A percentile compares a stretch with the other conserved stretches of the same genome.
Evolutionary conservation across 2,797 vertebrate genomes (phyloP).

Genomic region (Sylvia borin): DNA sequence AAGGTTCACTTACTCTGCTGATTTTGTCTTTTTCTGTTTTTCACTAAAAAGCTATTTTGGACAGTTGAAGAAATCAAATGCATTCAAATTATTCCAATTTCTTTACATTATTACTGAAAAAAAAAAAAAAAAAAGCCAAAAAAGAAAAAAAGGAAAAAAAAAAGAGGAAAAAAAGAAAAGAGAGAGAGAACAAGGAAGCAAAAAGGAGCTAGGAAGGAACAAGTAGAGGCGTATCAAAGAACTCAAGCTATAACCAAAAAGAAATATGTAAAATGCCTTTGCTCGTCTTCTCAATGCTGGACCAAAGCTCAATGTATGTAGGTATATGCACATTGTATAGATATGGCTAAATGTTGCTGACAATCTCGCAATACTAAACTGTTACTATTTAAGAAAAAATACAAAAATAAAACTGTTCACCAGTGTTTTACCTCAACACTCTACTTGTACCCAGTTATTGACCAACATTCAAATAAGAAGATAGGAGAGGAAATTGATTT

Average conservation of each 20-base stretch:
- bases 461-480: conserved; percentile 78
- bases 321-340: conserved; percentile 99
- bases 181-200: conserved; percentile 66
- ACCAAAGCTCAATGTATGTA: conserved; percentile 97
- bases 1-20: conserved; percentile 42
- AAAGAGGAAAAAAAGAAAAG: not conserved
- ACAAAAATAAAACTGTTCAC: conserved; percentile 82
- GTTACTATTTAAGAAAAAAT: conserved; percentile 77
- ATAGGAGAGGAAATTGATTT: conserved; percentile 75
- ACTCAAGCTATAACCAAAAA: conserved; percentile 97
- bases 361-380: conserved; percentile 95
- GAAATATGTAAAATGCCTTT: conserved; percentile 87
- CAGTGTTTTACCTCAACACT: conserved; percentile 92
- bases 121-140: not conserved
- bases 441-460: conserved; percentile 84
- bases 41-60: conserved; percentile 63
- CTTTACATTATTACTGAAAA: conserved; percentile 46
- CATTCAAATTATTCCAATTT: conserved; percentile 67
- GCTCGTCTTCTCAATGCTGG: conserved; percentile 93
- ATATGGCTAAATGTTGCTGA: conserved; percentile 96
- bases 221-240: conserved; percentile 86
- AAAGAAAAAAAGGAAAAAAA: not conserved
- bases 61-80: conserved; percentile 59
- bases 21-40: conserved; percentile 60
- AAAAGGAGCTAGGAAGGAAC: conserved; percentile 79